Percentiles rank a stretch among this genome's conserved stretches.
Conservation (phyloP, 2,888 invertebrate species). For the Trissonchulus latispiculum region DNA sequence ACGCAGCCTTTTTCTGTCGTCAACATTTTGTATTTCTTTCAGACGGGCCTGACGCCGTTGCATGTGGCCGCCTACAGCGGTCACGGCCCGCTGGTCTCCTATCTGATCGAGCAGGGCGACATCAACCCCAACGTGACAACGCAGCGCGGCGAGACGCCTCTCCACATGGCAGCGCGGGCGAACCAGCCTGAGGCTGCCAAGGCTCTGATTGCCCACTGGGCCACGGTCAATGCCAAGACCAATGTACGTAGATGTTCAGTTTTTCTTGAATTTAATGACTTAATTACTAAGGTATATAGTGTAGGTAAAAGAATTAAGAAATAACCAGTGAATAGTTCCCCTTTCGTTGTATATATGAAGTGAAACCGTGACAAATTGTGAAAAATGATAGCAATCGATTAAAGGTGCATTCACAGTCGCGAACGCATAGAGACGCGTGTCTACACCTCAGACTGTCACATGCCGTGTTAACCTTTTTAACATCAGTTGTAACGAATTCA, state of each 20-base stretch:
- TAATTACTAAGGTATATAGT: not conserved
- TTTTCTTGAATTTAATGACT: not conserved
- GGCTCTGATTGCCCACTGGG: slow-evolving; percentile 89
- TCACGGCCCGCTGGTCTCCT: slow-evolving; percentile 98
- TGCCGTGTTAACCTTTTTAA: too few species aligned
- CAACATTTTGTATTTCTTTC: too few species aligned
- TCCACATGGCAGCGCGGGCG: slow-evolving; percentile 93
- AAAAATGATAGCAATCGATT: too few species aligned
- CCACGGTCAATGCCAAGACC: slow-evolving; percentile 88
- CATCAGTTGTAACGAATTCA: too few species aligned
- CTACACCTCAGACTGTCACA: too few species aligned
- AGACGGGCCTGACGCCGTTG: slow-evolving; percentile 83
- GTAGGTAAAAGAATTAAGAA: not conserved
- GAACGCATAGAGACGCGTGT: too few species aligned
- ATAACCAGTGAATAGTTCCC: too few species aligned
- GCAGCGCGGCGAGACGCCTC: slow-evolving; percentile 91
- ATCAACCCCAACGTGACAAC: slow-evolving; percentile 96
- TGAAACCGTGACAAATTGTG: too few species aligned
- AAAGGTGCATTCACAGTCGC: too few species aligned
- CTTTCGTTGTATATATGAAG: not conserved
- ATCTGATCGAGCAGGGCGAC: slow-evolving; percentile 81
- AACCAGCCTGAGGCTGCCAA: slow-evolving; percentile 99
- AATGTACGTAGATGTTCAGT: slow-evolving; percentile 55
- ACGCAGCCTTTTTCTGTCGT: too few species aligned
- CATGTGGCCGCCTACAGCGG: slow-evolving; percentile 99